Evolutionary conservation across 2,888 invertebrate genomes (phyloP).

Genomic region (Andrena trimmerana): DNA sequence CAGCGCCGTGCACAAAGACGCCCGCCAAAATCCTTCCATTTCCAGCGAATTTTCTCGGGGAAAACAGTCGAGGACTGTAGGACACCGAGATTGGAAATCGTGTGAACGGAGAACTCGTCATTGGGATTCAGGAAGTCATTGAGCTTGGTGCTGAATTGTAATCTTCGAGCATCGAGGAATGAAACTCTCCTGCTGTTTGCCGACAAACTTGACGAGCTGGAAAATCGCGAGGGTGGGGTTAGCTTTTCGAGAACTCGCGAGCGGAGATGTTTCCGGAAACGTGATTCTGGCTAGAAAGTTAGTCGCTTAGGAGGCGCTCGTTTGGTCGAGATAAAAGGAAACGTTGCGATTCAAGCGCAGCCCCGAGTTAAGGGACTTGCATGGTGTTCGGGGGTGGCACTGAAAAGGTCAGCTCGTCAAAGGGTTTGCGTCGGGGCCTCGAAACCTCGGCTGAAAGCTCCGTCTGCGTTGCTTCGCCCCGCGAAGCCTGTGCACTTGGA

Average conservation of each 20-base stretch:
- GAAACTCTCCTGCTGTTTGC: too few species aligned
- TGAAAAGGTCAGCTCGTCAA: conserved; percentile 50
- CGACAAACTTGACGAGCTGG: not conserved
- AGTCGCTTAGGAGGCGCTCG: conserved; percentile 7
- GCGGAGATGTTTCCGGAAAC: not conserved
- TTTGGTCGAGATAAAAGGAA: conserved; percentile 18
- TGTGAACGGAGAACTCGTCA: not conserved
- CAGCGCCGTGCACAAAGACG: conserved; percentile 36
- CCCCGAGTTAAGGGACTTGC: conserved; percentile 25
- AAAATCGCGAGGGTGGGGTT: not conserved
- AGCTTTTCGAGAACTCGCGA: not conserved
- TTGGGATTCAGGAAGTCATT: not conserved
- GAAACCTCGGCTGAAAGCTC: conserved; percentile 19
- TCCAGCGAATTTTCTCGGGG: conserved; percentile 18
- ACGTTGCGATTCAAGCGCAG: conserved; percentile 23
- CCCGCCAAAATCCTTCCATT: conserved; percentile 27
- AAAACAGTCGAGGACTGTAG: not conserved
- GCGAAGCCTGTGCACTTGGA: conserved; percentile 3
- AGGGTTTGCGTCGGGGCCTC: conserved; percentile 24
- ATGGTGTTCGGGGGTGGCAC: not conserved
- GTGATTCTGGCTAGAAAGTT: not conserved
- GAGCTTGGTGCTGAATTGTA: not conserved
- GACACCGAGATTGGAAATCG: conserved; percentile 27
- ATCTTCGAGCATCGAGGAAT: not conserved
- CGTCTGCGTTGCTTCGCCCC: not conserved